Evolutionary conservation across 2,888 invertebrate species (phyloP).

Genomic region (Heteromurus nitidus): DNA sequence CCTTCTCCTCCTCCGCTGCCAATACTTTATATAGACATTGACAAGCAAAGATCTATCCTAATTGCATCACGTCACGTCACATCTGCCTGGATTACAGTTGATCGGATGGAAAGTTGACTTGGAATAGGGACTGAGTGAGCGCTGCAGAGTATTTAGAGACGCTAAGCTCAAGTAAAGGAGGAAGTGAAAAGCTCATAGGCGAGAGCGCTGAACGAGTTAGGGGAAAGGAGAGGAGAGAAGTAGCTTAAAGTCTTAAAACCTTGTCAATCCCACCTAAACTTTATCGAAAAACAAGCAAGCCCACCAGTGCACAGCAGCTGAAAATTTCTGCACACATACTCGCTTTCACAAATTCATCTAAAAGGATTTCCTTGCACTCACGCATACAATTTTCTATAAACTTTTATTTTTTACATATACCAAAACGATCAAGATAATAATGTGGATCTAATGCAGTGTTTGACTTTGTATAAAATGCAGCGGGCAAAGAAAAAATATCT

Average conservation of each 20-base stretch:
- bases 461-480: too few relatives aligned
- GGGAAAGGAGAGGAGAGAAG: slow-evolving; percentile 29
- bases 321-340: slow-evolving; percentile 33
- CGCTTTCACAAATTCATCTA: not conserved
- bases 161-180: slow-evolving; percentile 11
- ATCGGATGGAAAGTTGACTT: slow-evolving; percentile 47
- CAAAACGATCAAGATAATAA: too few relatives aligned
- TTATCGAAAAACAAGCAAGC: slow-evolving; percentile 44
- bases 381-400: slow-evolving; percentile 12
- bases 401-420: not conserved
- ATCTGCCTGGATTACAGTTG: slow-evolving; percentile 48
- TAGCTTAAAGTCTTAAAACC: slow-evolving; percentile 56
- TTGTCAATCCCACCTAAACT: slow-evolving; percentile 56
- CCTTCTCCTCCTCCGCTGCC: not conserved
- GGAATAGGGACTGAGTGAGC: slow-evolving; percentile 12
- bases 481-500: too few relatives aligned
- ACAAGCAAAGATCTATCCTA: slow-evolving; percentile 52
- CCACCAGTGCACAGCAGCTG: too few relatives aligned
- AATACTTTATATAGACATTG: slow-evolving; percentile 30
- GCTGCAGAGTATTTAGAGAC: too few relatives aligned
- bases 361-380: not conserved
- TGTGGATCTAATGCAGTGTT: too few relatives aligned
- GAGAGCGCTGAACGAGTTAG: slow-evolving; percentile 7
- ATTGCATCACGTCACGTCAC: slow-evolving; percentile 58
- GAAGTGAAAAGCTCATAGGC: slow-evolving; percentile 45